Evolutionary conservation across 2,113 vertebrate genomes (phyloP).

Genomic region (Pachypanchax playfairii): DNA sequence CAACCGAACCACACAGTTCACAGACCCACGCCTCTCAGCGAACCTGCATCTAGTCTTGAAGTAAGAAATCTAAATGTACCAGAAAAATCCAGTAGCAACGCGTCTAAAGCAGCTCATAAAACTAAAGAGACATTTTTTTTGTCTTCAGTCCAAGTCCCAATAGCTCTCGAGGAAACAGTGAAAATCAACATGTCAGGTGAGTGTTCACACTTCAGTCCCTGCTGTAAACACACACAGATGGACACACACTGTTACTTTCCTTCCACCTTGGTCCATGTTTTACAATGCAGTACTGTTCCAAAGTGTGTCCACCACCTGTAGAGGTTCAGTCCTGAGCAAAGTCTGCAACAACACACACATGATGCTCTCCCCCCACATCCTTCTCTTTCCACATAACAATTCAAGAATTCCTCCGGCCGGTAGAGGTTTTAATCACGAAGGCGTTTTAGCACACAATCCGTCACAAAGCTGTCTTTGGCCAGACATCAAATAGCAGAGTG

Average conservation of each 20-base stretch:
- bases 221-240: constrained; percentile 15
- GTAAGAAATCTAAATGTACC: constrained; percentile 78
- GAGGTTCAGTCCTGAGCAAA: constrained; percentile 40
- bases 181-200: constrained; percentile 80
- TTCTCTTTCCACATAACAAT: constrained; percentile 44
- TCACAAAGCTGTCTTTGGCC: constrained; percentile 67
- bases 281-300: constrained; percentile 38
- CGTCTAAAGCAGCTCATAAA: neutral
- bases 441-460: constrained; percentile 64
- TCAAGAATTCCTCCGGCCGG: constrained; percentile 48
- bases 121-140: constrained; percentile 17
- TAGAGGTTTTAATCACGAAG: constrained; percentile 64
- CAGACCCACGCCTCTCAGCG: constrained; percentile 95
- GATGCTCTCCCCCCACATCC: constrained; percentile 25
- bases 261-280: constrained; percentile 49
- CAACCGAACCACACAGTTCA: constrained; percentile 99
- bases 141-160: constrained; percentile 77
- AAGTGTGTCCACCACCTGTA: constrained; percentile 65
- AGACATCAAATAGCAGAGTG: constrained; percentile 61
- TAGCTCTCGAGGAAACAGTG: constrained; percentile 70
- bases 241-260: constrained; percentile 1
- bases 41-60: constrained; percentile 97
- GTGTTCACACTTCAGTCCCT: too few species aligned
- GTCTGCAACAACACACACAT: constrained; percentile 31
- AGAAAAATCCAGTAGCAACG: neutral